Base-by-base conservation (phyloP, 2,113 vertebrate species). In the Salvelinus namaycush region DNA sequence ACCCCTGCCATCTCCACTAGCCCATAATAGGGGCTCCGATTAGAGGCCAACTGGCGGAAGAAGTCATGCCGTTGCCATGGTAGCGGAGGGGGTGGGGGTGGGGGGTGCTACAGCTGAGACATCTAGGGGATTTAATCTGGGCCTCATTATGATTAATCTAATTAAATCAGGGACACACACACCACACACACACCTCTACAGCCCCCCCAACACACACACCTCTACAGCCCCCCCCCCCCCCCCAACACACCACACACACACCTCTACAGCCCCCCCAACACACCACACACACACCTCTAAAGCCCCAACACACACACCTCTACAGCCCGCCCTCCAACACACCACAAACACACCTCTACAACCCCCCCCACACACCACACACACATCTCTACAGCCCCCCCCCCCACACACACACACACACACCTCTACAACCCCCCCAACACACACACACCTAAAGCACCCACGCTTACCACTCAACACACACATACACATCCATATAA, bases 111-210 rank as follows among this genome's bases (percentile, higher is more conserved):
- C 91, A 93, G 91, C 90, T 87, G 90, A 93, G 93, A 94, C 92
- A 93, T 94, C 91, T 93, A 90, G 94, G 93, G 93, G 92, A 94
- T 94, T 93, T 94, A 93, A 94, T 94, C 93, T 94, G 91, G 93
- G 92, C 87, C 93, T 94, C 90, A 91, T 93, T 94, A 93, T 93
- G 92, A 94, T 94, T 93, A 93, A 93, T 93, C 92, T 94, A 94
- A 94, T 94, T 94, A 94, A 94, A 93, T 94, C 92, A 94, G 5
- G 14, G 14, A 18, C 7, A 68, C 29, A 34, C 5, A 7, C 5
- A 34, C 13, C 31, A 34, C 31, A 34, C 31, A 84, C 31, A 34
- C 31, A 5, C 31, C 29, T 29, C 79, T 81, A 81, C 78, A 86
- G 78, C 78, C 69, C 29, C 29, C 31, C 4, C 31, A 0, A 31